Conservation (phyloP, 2,113 vertebrate genomes). For the Charadrius vociferus region DNA sequence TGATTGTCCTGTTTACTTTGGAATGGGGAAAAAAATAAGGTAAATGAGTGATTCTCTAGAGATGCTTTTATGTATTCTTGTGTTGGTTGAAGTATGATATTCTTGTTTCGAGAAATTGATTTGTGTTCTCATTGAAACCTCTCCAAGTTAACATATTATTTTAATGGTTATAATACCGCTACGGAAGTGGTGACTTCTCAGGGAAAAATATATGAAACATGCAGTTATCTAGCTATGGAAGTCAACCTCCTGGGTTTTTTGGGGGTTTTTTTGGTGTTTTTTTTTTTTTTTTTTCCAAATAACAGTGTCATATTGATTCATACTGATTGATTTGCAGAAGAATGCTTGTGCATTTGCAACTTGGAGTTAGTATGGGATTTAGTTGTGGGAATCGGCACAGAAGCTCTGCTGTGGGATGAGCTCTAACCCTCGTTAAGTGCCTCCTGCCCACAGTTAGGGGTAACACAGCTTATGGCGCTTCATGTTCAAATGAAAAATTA, state of each 20-base stretch:
- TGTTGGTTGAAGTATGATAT: background rate
- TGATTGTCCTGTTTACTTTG: background rate
- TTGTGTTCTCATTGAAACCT: background rate
- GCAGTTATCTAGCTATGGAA: background rate
- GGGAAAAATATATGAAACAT: background rate
- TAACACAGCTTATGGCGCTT: rapidly evolving
- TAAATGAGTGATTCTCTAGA: background rate
- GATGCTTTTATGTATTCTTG: background rate
- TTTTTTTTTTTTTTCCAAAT: background rate
- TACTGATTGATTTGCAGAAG: background rate
- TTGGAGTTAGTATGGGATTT: background rate
- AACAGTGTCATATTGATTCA: rapidly evolving
- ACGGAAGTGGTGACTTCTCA: background rate
- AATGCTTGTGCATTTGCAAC: background rate
- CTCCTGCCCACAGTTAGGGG: background rate
- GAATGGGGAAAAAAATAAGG: background rate
- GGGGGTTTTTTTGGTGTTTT: too few relatives aligned
- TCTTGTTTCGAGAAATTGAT: background rate
- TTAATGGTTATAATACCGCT: background rate
- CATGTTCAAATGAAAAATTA: rapidly evolving
- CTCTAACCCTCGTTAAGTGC: background rate
- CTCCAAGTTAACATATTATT: background rate
- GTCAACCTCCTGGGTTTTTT: background rate
- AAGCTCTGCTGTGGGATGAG: background rate
- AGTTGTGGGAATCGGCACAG: background rate